Conservation (phyloP, 2,113 vertebrate genomes). For the Balaeniceps rex region DNA sequence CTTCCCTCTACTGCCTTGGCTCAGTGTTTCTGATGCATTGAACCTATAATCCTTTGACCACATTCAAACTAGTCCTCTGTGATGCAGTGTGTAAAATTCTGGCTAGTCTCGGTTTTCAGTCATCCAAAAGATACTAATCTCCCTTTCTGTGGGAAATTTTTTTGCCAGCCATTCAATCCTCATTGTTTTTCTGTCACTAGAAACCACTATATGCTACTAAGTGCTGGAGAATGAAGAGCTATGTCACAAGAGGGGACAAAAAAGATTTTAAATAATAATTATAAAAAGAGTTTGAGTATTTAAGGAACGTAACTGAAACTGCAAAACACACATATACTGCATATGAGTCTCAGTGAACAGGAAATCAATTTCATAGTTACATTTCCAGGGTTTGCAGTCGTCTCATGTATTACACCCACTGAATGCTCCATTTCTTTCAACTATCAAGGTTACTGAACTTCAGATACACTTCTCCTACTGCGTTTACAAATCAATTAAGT, state of each 20-base stretch:
- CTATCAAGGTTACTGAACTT: slow-evolving; percentile 59
- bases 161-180: neutral
- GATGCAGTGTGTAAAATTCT: neutral
- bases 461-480: slow-evolving; percentile 42
- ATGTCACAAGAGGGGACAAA: neutral
- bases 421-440: slow-evolving; percentile 50
- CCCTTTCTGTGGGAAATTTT: neutral
- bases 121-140: neutral
- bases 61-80: neutral
- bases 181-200: neutral
- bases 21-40: neutral
- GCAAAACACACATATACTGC: neutral
- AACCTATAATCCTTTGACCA: neutral
- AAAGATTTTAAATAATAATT: neutral
- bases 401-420: neutral
- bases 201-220: neutral
- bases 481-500: slow-evolving; percentile 66
- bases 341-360: neutral
- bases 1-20: neutral
- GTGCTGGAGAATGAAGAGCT: neutral
- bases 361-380: slow-evolving; percentile 41
- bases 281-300: neutral
- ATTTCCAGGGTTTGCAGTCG: neutral
- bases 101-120: neutral
- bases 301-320: neutral